phyloP scores from a whole-genome alignment of 2,113 vertebrate genomes.

The Clarias macrocephalus region DNA sequence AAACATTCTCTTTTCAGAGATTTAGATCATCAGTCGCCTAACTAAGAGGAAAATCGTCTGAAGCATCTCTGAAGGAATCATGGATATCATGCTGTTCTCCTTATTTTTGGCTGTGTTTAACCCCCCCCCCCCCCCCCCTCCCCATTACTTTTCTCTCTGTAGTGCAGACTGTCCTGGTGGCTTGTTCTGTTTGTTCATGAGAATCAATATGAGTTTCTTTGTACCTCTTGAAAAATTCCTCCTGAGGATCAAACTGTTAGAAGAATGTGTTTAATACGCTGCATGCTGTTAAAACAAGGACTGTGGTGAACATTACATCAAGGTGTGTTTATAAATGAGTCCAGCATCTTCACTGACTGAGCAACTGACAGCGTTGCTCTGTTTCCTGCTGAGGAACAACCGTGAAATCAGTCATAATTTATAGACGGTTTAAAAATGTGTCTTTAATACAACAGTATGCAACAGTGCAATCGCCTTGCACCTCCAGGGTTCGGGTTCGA shows the following conservation, averaged over 20 bases:
- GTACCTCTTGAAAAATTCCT: background rate
- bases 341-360: background rate
- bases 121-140: no score
- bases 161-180: constrained; percentile 9
- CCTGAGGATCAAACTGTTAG: background rate
- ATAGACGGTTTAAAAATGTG: background rate
- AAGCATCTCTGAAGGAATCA: background rate
- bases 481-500: no score
- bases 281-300: background rate
- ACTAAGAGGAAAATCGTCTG: background rate
- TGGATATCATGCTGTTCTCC: no score
- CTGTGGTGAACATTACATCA: background rate
- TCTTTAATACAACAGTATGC: background rate
- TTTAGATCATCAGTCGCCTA: background rate
- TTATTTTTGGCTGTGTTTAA: no score
- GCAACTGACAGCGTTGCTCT: constrained; percentile 21
- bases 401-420: background rate
- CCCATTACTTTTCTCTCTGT: background rate
- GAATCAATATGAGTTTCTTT: constrained; percentile 10
- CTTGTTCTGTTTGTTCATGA: background rate
- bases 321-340: constrained; percentile 12
- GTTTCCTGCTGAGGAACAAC: background rate
- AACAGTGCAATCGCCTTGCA: background rate
- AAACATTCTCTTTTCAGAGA: background rate
- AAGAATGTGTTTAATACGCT: constrained; percentile 5